Conservation (phyloP, 2,797 vertebrate genomes). For the Fundulus diaphanus region DNA sequence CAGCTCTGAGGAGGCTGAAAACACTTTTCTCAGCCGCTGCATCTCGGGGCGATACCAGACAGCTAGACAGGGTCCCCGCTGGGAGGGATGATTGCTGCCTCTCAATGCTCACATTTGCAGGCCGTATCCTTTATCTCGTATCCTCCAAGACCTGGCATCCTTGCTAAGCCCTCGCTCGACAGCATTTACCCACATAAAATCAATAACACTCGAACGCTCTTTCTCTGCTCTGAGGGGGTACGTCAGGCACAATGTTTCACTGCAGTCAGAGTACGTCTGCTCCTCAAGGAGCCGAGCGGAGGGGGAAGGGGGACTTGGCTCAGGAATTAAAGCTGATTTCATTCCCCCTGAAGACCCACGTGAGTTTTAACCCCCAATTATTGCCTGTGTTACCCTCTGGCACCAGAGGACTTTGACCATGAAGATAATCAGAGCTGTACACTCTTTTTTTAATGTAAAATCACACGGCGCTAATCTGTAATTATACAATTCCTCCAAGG, state of each 20-base stretch:
- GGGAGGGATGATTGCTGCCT: slow-evolving; percentile 59
- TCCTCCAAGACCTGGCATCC: slow-evolving; percentile 39
- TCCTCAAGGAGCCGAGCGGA: slow-evolving; percentile 39
- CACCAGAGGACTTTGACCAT: slow-evolving; percentile 29
- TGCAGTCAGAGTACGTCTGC: slow-evolving; percentile 48
- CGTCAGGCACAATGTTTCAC: slow-evolving; percentile 51
- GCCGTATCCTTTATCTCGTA: slow-evolving; percentile 50
- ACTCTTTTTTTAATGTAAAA: slow-evolving; percentile 14
- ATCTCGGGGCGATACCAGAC: slow-evolving; percentile 29
- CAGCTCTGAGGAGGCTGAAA: slow-evolving; percentile 35
- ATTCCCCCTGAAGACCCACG: slow-evolving; percentile 51
- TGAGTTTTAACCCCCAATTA: slow-evolving; percentile 68
- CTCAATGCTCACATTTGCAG: slow-evolving; percentile 41
- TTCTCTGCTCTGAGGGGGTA: slow-evolving; percentile 56
- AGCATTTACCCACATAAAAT: slow-evolving; percentile 62
- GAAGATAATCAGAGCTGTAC: slow-evolving; percentile 32
- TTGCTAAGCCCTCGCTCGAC: slow-evolving; percentile 43
- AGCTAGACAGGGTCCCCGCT: slow-evolving; percentile 59
- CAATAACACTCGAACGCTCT: slow-evolving; percentile 69
- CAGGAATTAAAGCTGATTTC: slow-evolving; percentile 66
- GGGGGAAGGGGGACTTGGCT: neutral
- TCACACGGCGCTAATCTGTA: slow-evolving; percentile 41
- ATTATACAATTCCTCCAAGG: slow-evolving; percentile 24
- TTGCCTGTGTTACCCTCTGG: slow-evolving; percentile 41
- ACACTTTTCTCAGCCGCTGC: slow-evolving; percentile 27